phyloP scores from a whole-genome alignment of 2,113 vertebrate genomes.

The Eonycteris spelaea region DNA sequence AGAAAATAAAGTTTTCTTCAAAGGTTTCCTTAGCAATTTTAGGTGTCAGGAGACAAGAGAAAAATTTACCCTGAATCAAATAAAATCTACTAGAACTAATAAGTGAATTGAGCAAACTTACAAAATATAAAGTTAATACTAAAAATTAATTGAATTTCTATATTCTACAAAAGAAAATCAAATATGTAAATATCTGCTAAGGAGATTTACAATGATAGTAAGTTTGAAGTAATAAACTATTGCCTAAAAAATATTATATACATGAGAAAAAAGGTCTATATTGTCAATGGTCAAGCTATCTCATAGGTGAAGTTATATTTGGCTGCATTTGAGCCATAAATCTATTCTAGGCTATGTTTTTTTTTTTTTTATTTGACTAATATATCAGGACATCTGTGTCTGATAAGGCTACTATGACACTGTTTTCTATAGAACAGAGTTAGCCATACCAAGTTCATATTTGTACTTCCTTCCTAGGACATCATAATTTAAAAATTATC shows the following conservation, averaged over 20 bases:
- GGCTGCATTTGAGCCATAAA: not conserved
- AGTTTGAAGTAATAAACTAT: not conserved
- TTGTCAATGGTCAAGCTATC: not conserved
- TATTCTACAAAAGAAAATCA: not conserved
- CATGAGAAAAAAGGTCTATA: not conserved
- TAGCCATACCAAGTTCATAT: not conserved
- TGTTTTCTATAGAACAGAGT: not conserved
- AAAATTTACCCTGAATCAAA: not conserved
- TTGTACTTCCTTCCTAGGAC: not conserved
- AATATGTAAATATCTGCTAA: not conserved
- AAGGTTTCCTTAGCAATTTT: not conserved
- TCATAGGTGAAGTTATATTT: not conserved
- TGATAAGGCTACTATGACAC: not conserved
- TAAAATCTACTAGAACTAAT: not conserved
- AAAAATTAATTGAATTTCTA: not conserved
- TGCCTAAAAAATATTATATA: not conserved
- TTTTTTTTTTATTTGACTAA: not conserved
- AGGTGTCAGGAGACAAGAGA: not conserved
- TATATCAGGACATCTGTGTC: not conserved
- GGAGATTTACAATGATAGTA: not conserved
- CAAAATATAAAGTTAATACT: not conserved
- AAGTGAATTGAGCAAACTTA: not conserved
- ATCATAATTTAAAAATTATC: not conserved
- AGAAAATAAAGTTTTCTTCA: not conserved
- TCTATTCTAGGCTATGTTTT: not conserved